Evolutionary conservation across 2,888 invertebrate genomes (phyloP), one percentile per base, ranked within the genome.

Genomic region (Salpingus planirostris): DNA sequence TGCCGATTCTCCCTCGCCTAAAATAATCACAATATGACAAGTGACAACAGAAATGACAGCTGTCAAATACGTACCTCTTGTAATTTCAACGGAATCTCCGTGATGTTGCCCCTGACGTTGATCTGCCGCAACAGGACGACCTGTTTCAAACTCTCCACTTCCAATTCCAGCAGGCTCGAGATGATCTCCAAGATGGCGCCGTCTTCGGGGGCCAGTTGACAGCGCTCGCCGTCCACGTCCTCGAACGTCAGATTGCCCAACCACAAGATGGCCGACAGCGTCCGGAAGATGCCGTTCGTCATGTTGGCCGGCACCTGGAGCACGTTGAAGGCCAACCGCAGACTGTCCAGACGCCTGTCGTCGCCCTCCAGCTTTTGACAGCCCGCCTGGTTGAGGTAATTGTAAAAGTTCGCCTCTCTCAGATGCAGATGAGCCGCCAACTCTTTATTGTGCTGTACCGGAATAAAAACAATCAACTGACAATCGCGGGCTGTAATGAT

Each of bases 51-150:
- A 18, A 13, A 21, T 21, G 24, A 14, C 5, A 14, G n/a, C 27
- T 13, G 8, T 6, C 13, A 11, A 21, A 30, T 15, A 45, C 46
- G 53, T 58, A 83, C 85, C 73, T 91, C 90, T 57, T 83, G 86
- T 31, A 89, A 66, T 55, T 89, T 82, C 24, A 91, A 67, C 2
- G 91, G 91, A 49, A 92, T 92, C 60, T 91, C 90, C 0, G 91
- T 92, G 40, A 91, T 88, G 59, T 89, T 91, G 2, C 92, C 91
- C 5, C 91, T 73, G 12, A 92, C 91, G 56, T 91, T 91, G 57
- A 92, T 92, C 63, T 58, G 58, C 27, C 52, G 73, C 33, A 77
- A 65, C 13, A 89, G 63, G 13, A 85, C 71, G 12, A 90, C 86
- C 52, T 87, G 78, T 31, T 74, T 74, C 7, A 91, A 73, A 46